Conservation (phyloP, 1,140 invertebrate species). For the Drosophila sulfurigaster region DNA sequence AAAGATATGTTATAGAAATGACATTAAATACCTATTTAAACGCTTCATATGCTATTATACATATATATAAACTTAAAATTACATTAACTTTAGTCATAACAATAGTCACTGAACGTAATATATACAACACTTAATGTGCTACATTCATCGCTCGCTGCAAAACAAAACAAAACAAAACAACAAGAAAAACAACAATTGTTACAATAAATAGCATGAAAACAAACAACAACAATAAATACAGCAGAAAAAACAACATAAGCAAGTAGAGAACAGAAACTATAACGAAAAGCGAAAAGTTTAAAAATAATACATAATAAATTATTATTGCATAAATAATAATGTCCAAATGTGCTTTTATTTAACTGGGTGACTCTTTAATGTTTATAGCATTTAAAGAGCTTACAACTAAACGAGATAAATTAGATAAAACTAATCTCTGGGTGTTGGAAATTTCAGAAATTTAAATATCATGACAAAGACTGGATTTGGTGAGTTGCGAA, state of each 20-base stretch:
- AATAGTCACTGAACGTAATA: slow-evolving; percentile 70
- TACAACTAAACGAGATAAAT: not conserved
- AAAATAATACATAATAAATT: slow-evolving; percentile 82
- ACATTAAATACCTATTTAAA: slow-evolving; percentile 78
- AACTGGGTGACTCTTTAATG: not conserved
- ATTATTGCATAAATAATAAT: slow-evolving; percentile 75
- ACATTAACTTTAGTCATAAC: slow-evolving; percentile 79
- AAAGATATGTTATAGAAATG: slow-evolving; percentile 46
- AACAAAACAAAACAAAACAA: slow-evolving; percentile 2
- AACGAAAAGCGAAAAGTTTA: slow-evolving; percentile 76
- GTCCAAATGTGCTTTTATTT: slow-evolving; percentile 1
- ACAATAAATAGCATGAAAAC: slow-evolving; percentile 74
- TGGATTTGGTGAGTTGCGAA: not conserved
- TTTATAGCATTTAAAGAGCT: slow-evolving; percentile 1
- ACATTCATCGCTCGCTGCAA: slow-evolving; percentile 63
- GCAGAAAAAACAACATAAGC: slow-evolving; percentile 20
- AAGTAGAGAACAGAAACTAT: slow-evolving; percentile 47
- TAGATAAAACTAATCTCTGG: not conserved
- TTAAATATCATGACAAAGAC: not conserved
- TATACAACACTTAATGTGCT: slow-evolving; percentile 62
- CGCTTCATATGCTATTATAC: slow-evolving; percentile 76
- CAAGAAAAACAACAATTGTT: slow-evolving; percentile 54
- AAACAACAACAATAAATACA: slow-evolving; percentile 15
- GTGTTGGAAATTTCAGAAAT: not conserved
- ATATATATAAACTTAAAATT: slow-evolving; percentile 43